Evolutionary conservation across 2,113 vertebrate genomes (phyloP).

Genomic region (Solenodon paradoxus): DNA sequence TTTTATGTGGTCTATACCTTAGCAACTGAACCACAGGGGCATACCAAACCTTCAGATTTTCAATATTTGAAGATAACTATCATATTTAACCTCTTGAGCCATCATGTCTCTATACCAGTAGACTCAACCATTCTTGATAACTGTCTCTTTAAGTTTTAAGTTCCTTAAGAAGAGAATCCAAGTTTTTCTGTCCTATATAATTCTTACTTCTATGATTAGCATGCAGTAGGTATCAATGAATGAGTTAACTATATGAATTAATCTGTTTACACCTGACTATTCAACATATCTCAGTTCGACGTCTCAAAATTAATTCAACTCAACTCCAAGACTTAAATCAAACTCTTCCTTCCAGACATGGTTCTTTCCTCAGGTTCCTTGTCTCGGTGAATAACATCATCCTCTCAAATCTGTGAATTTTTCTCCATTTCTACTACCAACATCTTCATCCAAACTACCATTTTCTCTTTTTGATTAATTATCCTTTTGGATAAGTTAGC

Average conservation of each 20-base stretch:
- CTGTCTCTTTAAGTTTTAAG: conserved; percentile 27
- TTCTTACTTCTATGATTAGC: not conserved
- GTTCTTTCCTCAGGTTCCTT: not conserved
- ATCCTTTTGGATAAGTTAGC: not conserved
- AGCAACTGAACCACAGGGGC: too few species aligned
- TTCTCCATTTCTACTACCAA: not conserved
- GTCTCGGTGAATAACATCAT: not conserved
- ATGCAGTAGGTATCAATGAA: not conserved
- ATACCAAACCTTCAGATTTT: too few species aligned
- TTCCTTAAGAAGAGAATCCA: not conserved
- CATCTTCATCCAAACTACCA: not conserved
- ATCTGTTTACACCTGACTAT: not conserved
- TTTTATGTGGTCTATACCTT: too few species aligned
- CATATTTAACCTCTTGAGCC: not conserved
- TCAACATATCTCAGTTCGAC: not conserved
- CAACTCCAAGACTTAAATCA: not conserved
- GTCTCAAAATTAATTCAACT: not conserved
- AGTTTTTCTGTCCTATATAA: not conserved
- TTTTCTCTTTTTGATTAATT: conserved; percentile 25
- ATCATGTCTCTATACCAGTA: not conserved
- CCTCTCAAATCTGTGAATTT: not conserved
- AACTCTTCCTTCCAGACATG: not conserved
- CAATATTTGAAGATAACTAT: not conserved
- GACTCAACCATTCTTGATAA: not conserved
- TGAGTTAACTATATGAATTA: not conserved